These are phyloP conservation scores for Phalacrocorax aristotelis DNA, from an alignment of 2,113 vertebrate species.

Conservation along the genomic window DNA sequence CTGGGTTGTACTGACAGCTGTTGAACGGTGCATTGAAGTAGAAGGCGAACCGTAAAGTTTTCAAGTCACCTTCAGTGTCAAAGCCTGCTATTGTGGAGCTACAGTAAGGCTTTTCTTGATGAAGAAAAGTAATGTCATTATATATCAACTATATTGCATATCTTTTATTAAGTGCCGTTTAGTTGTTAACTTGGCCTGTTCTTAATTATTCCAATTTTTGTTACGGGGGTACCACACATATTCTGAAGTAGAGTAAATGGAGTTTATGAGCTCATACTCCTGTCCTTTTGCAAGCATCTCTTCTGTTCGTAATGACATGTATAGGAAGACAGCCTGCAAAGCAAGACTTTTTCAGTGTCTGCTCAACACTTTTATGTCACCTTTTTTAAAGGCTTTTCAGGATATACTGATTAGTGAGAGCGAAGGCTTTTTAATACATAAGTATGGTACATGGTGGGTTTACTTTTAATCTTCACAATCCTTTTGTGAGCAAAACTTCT, in stretches of 20 bases:
- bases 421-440: not conserved
- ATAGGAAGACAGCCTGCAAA: not conserved
- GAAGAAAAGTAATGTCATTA: not conserved
- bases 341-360: not conserved
- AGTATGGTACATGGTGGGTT: not conserved
- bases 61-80: not conserved
- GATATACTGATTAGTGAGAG: not conserved
- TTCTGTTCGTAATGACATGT: not conserved
- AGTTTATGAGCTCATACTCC: not conserved
- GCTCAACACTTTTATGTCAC: not conserved
- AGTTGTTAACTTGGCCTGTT: not conserved
- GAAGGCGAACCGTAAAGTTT: fast-evolving
- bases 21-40: not conserved
- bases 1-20: not conserved
- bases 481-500: not conserved
- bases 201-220: not conserved
- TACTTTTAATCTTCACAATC: not conserved
- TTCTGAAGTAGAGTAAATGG: not conserved
- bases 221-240: not conserved
- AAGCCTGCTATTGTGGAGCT: not conserved
- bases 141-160: not conserved
- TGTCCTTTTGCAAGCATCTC: not conserved
- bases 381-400: not conserved
- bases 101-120: not conserved
- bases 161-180: not conserved